These are phyloP conservation scores for Loris lydekkerianus DNA, from an alignment of 2,797 vertebrate genomes.

Conservation along the genomic window DNA sequence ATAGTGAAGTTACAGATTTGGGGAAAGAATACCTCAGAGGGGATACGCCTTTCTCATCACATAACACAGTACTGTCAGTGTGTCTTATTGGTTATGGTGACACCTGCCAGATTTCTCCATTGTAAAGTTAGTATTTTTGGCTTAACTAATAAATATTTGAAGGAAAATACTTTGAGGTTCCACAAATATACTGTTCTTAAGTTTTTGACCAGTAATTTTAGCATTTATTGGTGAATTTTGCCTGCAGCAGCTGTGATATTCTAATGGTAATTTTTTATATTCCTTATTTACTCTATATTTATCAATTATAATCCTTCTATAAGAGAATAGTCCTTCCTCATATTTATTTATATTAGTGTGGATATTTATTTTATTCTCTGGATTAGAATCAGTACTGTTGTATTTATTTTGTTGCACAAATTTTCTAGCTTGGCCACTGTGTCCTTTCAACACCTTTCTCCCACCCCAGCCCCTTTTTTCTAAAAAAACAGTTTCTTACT, in stretches of 20 bases:
- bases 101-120: neutral
- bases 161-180: neutral
- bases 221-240: conserved; percentile 6
- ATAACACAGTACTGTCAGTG: neutral
- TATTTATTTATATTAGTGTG: neutral
- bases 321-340: neutral
- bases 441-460: neutral
- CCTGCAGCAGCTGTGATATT: neutral
- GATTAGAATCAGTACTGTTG: neutral
- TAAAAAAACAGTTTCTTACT: neutral
- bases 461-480: neutral
- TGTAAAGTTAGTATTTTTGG: conserved; percentile 9
- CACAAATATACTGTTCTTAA: neutral
- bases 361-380: conserved; percentile 17
- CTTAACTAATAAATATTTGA: conserved; percentile 21
- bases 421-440: neutral
- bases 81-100: neutral
- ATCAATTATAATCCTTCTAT: conserved; percentile 2
- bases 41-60: neutral
- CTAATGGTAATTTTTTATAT: neutral
- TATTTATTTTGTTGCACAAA: neutral
- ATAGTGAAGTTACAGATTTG: conserved; percentile 22
- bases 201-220: neutral
- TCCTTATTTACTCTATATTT: neutral
- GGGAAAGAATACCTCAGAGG: neutral